A percentile compares a stretch with the other conserved stretches of the same genome.
These are phyloP conservation scores for Lethocerus indicus DNA, from an alignment of 1,140 invertebrate species.

Conservation along the genomic window DNA sequence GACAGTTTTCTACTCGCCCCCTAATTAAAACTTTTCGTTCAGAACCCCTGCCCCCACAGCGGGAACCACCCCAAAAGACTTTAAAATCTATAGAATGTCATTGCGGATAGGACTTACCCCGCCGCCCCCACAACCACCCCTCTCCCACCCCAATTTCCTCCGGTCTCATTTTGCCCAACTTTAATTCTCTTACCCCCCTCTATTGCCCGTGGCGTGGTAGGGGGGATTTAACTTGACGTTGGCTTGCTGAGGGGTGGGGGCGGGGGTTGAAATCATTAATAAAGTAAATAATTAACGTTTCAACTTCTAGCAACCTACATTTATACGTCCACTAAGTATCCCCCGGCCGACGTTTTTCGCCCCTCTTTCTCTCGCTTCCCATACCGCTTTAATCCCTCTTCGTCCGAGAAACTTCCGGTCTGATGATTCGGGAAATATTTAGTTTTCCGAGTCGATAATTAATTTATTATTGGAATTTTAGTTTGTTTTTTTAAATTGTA, in stretches of 20 bases:
- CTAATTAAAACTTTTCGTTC: slow-evolving; percentile 3
- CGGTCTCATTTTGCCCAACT: slow-evolving; percentile 7
- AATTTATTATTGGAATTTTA: no score
- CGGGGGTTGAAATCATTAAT: slow-evolving; percentile 4
- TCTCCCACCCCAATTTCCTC: not conserved
- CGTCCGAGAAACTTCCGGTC: no score
- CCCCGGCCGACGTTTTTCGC: no score
- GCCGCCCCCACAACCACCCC: not conserved
- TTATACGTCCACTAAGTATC: not conserved
- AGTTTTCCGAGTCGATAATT: no score
- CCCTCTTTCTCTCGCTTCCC: no score
- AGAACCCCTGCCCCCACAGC: not conserved
- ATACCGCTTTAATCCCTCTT: no score
- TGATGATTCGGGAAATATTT: no score
- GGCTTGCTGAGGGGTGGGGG: not conserved
- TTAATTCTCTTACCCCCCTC: slow-evolving; percentile 2
- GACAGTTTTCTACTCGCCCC: not conserved
- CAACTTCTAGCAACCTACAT: no score
- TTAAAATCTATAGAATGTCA: slow-evolving; percentile 4
- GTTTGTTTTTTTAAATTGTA: no score
- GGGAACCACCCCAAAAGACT: not conserved
- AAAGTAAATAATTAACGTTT: slow-evolving; percentile 11
- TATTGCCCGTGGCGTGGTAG: not conserved
- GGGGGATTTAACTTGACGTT: slow-evolving; percentile 3
- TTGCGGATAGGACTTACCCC: not conserved